Conservation (phyloP, 2,113 vertebrate species). For the Sturnus vulgaris region DNA sequence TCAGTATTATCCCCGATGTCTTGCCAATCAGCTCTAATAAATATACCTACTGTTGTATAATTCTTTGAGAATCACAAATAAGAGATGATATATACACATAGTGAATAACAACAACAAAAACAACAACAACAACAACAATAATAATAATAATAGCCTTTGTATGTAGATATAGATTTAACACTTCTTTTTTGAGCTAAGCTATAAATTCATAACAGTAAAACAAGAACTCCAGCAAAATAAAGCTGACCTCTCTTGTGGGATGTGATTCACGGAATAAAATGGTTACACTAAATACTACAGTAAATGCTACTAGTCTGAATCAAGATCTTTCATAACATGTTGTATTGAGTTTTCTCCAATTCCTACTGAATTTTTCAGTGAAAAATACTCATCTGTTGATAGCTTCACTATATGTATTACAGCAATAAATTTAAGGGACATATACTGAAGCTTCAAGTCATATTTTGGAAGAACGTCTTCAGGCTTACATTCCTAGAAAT, state of each 20-base stretch:
- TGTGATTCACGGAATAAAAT: not conserved
- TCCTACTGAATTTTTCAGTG: not conserved
- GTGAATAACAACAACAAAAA: not conserved
- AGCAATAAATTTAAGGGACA: not conserved
- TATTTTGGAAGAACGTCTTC: not conserved
- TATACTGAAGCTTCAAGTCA: not conserved
- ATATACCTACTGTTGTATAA: not conserved
- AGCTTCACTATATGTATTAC: not conserved
- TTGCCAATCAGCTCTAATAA: not conserved
- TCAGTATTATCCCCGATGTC: not conserved
- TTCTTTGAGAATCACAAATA: not conserved
- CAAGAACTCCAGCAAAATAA: not conserved
- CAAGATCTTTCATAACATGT: not conserved
- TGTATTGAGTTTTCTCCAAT: not conserved
- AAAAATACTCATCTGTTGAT: not conserved
- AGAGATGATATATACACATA: fast-evolving
- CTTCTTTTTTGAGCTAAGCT: not conserved
- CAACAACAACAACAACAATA: too few species aligned
- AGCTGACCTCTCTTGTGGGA: not conserved
- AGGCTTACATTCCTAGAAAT: not conserved
- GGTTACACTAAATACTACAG: not conserved
- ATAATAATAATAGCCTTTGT: not conserved
- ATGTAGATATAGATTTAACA: not conserved
- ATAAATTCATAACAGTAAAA: not conserved
- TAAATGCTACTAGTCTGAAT: not conserved